Evolutionary conservation across 2,113 vertebrate species (phyloP).

Genomic region (Colaptes auratus): DNA sequence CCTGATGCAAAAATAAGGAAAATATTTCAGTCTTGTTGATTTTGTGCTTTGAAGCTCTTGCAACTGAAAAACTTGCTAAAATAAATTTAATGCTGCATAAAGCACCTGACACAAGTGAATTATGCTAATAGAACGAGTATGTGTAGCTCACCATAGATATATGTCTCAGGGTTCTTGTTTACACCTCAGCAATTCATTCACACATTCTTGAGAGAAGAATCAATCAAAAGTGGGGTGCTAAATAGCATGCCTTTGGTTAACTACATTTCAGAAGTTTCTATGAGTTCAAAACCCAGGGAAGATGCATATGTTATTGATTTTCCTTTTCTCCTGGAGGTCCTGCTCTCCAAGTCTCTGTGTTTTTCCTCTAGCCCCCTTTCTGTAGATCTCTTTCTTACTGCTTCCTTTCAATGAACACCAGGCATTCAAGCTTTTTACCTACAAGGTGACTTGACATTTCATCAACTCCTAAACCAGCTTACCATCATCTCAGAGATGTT

Average conservation of each 20-base stretch:
- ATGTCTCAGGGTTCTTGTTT: constrained; percentile 50
- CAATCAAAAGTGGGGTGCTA: constrained; percentile 61
- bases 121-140: constrained; percentile 66
- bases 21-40: constrained; percentile 45
- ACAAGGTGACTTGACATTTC: not conserved
- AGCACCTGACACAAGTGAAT: constrained; percentile 53
- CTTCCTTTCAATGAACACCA: not conserved
- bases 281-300: not conserved
- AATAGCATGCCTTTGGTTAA: constrained; percentile 60
- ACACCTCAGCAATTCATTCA: constrained; percentile 62
- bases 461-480: not conserved
- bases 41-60: constrained; percentile 51
- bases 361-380: not conserved
- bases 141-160: constrained; percentile 4
- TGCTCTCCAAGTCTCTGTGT: not conserved
- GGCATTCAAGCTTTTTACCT: not conserved
- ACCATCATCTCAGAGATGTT: not conserved
- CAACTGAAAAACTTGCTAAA: constrained; percentile 58
- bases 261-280: constrained; percentile 52
- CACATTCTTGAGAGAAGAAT: constrained; percentile 64
- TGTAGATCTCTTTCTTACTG: not conserved
- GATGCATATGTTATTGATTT: not conserved
- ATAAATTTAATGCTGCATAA: constrained; percentile 56
- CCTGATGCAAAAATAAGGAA: constrained; percentile 59
- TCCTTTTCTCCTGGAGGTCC: not conserved